phyloP scores from a whole-genome alignment of 1,140 invertebrate genomes.

The Zaprionus lachaisei region DNA sequence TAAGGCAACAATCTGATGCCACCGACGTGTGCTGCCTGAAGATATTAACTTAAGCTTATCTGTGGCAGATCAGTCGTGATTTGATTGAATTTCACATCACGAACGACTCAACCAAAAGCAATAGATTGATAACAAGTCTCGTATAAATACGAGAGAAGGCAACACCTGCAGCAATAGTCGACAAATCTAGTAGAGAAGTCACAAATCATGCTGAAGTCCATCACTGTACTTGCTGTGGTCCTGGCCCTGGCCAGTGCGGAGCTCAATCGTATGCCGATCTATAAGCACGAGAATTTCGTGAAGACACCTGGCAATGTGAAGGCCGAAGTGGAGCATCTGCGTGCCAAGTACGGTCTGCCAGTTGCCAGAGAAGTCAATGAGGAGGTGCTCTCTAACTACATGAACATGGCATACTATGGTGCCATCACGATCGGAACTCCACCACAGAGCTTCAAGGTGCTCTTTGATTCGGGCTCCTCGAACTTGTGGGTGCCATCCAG shows the following conservation, averaged over 20 bases:
- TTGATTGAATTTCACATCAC: constrained; percentile 30
- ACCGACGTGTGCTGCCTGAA: constrained; percentile 3
- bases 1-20: constrained; percentile 20
- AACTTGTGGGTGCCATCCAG: constrained; percentile 99
- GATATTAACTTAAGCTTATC: constrained; percentile 31
- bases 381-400: constrained; percentile 95
- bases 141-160: constrained; percentile 58
- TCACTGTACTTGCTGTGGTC: constrained; percentile 50
- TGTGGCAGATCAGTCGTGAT: constrained; percentile 25
- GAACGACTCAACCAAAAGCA: constrained; percentile 2
- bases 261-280: constrained; percentile 61
- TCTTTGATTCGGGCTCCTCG: constrained; percentile 99
- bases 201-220: constrained; percentile 59
- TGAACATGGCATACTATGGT: constrained; percentile 99
- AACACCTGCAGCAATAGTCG: constrained; percentile 51
- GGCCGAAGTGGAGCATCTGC: constrained; percentile 61
- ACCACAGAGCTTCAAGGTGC: constrained; percentile 95
- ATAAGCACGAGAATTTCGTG: constrained; percentile 69
- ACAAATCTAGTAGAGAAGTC: constrained; percentile 52
- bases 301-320: constrained; percentile 66
- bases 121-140: constrained; percentile 17
- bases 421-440: constrained; percentile 96
- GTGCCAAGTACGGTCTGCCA: constrained; percentile 59
- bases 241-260: constrained; percentile 68
- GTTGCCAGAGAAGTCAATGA: constrained; percentile 38